Percentiles rank a stretch among this genome's conserved stretches.
phyloP scores from a whole-genome alignment of 1,140 invertebrate genomes.

The Anadara kagoshimensis region DNA sequence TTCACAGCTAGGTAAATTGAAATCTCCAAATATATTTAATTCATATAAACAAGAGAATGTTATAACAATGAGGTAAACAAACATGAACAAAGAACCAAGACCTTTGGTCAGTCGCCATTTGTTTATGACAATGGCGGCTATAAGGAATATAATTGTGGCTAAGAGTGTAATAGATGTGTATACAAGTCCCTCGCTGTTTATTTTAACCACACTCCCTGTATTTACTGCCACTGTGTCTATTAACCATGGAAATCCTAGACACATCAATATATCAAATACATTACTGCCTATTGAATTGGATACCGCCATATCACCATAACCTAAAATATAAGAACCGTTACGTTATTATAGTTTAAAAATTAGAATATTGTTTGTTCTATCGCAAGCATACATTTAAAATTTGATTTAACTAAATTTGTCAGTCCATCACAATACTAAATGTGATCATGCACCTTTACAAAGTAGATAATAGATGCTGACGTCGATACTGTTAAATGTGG shows the following conservation, averaged over 20 bases:
- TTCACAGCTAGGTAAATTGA: constrained; percentile 19
- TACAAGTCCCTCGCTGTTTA: constrained; percentile 61
- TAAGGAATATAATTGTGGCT: constrained; percentile 65
- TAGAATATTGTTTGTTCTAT: too few species aligned
- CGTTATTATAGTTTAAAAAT: not conserved
- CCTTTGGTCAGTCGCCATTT: constrained; percentile 63
- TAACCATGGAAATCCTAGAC: constrained; percentile 93
- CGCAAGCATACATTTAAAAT: too few species aligned
- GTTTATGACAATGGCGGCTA: constrained; percentile 56
- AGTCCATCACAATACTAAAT: too few species aligned
- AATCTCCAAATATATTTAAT: constrained; percentile 69
- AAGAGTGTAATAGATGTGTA: constrained; percentile 68
- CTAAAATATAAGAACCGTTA: constrained; percentile 51
- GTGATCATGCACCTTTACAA: too few species aligned
- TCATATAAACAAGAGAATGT: constrained; percentile 68
- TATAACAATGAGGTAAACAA: constrained; percentile 62
- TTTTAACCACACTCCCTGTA: constrained; percentile 41
- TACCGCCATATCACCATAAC: constrained; percentile 95
- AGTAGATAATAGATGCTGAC: too few species aligned
- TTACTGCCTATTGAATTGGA: constrained; percentile 99
- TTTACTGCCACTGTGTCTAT: constrained; percentile 52
- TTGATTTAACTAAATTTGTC: too few species aligned
- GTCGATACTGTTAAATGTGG: too few species aligned
- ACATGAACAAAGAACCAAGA: constrained; percentile 60
- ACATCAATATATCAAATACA: constrained; percentile 98